These are phyloP conservation scores for Antrozous pallidus DNA, from an alignment of 2,797 vertebrate species.

Conservation along the genomic window DNA sequence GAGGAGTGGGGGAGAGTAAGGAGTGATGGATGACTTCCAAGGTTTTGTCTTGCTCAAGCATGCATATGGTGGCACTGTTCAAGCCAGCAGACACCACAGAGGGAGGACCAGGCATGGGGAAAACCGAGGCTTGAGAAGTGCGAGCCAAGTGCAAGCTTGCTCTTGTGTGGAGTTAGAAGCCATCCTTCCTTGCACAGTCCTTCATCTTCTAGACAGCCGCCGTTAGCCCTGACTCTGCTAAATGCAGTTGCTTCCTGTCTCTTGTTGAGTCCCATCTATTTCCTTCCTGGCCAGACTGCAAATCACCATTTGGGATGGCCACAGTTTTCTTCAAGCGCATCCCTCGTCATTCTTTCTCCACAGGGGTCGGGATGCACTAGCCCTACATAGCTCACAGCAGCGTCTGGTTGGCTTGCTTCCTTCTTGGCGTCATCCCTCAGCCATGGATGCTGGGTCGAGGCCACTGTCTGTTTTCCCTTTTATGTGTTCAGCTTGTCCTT, in stretches of 20 bases:
- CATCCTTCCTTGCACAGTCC: neutral
- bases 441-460: accelerated
- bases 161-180: neutral
- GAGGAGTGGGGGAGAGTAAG: neutral
- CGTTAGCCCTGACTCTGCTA: neutral
- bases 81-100: neutral
- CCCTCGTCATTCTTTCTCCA: neutral
- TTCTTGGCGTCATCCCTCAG: neutral
- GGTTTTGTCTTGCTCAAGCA: neutral
- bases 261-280: neutral
- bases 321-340: neutral
- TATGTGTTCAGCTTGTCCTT: slow-evolving; percentile 56
- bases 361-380: accelerated
- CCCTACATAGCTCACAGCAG: neutral
- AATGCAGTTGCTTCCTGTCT: neutral
- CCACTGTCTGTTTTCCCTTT: neutral
- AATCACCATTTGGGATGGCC: neutral
- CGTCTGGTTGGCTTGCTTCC: no score
- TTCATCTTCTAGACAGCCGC: neutral
- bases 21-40: neutral
- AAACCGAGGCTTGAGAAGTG: accelerated
- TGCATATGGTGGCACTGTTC: accelerated
- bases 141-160: neutral
- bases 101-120: neutral
- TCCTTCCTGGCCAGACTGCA: neutral